Evolutionary conservation across 92 coral and sea anemone species (phyloP).

Genomic region (Pocillopora meandrina): DNA sequence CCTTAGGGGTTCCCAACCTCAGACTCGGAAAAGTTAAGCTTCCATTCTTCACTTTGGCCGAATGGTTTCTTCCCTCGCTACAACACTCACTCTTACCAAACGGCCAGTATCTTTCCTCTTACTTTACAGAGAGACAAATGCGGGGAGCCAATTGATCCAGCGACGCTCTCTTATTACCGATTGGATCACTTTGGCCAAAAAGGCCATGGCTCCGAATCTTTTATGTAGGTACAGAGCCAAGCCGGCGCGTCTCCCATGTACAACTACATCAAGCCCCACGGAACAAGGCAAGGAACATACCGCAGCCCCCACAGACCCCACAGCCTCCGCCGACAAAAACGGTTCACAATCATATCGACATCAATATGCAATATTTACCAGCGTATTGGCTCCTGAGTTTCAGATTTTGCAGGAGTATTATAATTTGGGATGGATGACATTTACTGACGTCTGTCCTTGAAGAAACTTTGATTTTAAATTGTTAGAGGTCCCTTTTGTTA

Average conservation of each 20-base stretch:
- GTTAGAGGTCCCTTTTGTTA: no score
- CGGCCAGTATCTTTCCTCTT: background rate
- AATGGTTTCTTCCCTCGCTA: no score
- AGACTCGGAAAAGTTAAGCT: no score
- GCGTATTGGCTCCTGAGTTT: background rate
- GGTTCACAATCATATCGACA: background rate
- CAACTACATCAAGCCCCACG: constrained; percentile 1
- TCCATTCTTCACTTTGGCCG: no score
- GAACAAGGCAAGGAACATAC: background rate
- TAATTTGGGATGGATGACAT: background rate
- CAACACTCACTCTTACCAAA: background rate
- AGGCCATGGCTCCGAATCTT: background rate
- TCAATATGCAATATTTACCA: background rate
- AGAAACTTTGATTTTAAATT: no score
- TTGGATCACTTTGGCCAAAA: constrained; percentile 19
- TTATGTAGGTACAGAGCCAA: constrained; percentile 12
- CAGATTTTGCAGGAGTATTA: background rate
- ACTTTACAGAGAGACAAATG: constrained; percentile 12
- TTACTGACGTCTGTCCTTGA: no score
- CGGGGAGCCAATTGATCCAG: constrained; percentile 10
- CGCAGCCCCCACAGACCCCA: background rate
- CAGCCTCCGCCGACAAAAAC: background rate
- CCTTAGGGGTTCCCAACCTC: no score
- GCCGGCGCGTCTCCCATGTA: constrained; percentile 24
- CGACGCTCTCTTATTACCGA: background rate